These are phyloP conservation scores for Bryconaethiops microstoma DNA, from an alignment of 2,797 vertebrate species.

Conservation along the genomic window DNA sequence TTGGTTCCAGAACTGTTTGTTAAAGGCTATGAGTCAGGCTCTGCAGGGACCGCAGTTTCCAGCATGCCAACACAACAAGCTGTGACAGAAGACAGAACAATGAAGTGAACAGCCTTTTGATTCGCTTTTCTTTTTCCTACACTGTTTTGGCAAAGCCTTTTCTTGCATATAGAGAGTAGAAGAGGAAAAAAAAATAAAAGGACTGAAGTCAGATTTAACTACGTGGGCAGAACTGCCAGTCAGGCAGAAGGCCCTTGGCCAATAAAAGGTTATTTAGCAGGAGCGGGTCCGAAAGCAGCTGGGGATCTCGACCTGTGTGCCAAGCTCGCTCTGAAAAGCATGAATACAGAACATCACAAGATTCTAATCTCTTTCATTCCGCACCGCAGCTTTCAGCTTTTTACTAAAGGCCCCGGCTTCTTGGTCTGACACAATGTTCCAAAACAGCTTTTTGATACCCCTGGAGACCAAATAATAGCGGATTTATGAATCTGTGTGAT, in stretches of 20 bases:
- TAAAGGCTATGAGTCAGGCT: constrained; percentile 35
- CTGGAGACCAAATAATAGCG: not conserved
- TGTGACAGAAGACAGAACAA: constrained; percentile 25
- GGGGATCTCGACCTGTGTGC: constrained; percentile 13
- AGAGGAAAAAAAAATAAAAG: not conserved
- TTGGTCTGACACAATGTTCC: not conserved
- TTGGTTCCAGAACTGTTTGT: constrained; percentile 33
- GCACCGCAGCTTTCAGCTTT: constrained; percentile 16
- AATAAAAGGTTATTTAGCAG: constrained; percentile 22
- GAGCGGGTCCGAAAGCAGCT: constrained; percentile 38
- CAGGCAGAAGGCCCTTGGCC: not conserved
- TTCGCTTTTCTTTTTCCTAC: not conserved
- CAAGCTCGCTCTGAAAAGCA: constrained; percentile 45
- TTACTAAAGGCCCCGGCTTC: not conserved
- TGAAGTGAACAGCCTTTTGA: constrained; percentile 21
- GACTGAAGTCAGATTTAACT: not conserved
- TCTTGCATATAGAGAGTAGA: not conserved
- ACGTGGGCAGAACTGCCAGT: not conserved
- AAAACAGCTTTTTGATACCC: not conserved
- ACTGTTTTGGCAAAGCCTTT: constrained; percentile 2
- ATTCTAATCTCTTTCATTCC: constrained; percentile 48
- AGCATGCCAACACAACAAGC: constrained; percentile 31
- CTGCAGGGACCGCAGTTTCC: constrained; percentile 27
- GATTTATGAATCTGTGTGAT: not conserved
- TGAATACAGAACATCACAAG: constrained; percentile 49